phyloP scores from a whole-genome alignment of 2,797 vertebrate genomes.

The Enteromius argenteus region DNA sequence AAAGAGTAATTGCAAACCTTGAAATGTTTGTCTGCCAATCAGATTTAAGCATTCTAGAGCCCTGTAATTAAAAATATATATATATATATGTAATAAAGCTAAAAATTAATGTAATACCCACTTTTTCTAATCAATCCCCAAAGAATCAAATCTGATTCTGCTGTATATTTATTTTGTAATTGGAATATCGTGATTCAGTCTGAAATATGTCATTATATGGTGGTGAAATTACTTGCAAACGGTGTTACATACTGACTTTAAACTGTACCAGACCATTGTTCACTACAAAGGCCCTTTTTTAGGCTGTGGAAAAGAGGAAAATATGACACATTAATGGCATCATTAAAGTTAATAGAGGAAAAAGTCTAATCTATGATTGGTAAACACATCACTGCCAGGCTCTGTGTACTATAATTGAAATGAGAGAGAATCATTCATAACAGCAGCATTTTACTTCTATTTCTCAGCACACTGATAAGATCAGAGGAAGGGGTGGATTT shows the following conservation, averaged over 20 bases:
- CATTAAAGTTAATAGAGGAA: constrained; percentile 47
- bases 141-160: neutral
- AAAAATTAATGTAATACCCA: neutral
- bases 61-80: no score
- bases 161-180: neutral
- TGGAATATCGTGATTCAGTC: neutral
- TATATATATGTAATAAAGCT: neutral
- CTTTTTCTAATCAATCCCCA: neutral
- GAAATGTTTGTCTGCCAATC: neutral
- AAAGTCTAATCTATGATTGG: constrained; percentile 36
- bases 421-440: constrained; percentile 41
- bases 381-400: constrained; percentile 34
- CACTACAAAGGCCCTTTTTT: constrained; percentile 15
- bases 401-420: constrained; percentile 48
- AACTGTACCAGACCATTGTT: constrained; percentile 33
- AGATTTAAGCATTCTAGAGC: neutral
- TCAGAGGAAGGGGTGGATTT: constrained; percentile 32
- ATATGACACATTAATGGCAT: constrained; percentile 47
- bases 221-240: constrained; percentile 10
- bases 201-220: neutral
- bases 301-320: constrained; percentile 22
- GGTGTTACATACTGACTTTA: neutral
- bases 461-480: constrained; percentile 32
- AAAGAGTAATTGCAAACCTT: neutral
- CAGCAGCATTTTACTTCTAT: constrained; percentile 35